These are phyloP conservation scores for Thymelicus sylvestris DNA, from an alignment of 2,888 invertebrate genomes.

Conservation along the genomic window DNA sequence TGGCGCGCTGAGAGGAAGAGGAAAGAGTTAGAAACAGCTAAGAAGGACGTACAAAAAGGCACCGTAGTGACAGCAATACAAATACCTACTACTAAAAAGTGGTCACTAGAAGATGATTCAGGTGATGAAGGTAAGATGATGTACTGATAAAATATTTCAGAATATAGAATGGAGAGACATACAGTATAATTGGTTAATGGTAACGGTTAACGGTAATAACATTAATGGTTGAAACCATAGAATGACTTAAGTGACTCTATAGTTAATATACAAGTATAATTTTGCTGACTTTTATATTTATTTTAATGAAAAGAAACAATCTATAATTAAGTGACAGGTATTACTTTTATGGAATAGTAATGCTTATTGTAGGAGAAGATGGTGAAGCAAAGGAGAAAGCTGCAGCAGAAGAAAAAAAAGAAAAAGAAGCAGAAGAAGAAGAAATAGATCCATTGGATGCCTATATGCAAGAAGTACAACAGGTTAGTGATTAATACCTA, in stretches of 20 bases:
- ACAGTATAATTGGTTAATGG: too few relatives aligned
- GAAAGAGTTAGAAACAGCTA: conserved; percentile 91
- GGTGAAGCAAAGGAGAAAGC: conserved; percentile 76
- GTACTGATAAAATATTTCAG: background rate
- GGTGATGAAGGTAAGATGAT: conserved; percentile 91
- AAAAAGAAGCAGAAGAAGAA: conserved; percentile 85
- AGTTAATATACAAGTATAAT: too few relatives aligned
- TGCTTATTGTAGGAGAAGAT: conserved; percentile 76
- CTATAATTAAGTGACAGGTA: too few relatives aligned
- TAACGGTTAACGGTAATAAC: too few relatives aligned
- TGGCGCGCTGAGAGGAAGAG: conserved; percentile 98
- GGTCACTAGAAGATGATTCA: conserved; percentile 98
- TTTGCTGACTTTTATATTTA: too few relatives aligned
- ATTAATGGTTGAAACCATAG: too few relatives aligned
- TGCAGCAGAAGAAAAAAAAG: conserved; percentile 63
- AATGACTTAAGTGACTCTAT: too few relatives aligned
- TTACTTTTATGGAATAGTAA: background rate
- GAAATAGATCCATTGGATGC: conserved; percentile 98
- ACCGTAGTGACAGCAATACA: conserved; percentile 86
- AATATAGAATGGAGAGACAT: too few relatives aligned
- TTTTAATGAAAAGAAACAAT: too few relatives aligned
- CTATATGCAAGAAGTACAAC: conserved; percentile 95
- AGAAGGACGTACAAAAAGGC: conserved; percentile 90
- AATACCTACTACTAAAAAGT: conserved; percentile 89
- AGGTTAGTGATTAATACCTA: conserved; percentile 65